Base-by-base conservation (phyloP, 2,113 vertebrate genomes). In the Malaclemys terrapin region DNA sequence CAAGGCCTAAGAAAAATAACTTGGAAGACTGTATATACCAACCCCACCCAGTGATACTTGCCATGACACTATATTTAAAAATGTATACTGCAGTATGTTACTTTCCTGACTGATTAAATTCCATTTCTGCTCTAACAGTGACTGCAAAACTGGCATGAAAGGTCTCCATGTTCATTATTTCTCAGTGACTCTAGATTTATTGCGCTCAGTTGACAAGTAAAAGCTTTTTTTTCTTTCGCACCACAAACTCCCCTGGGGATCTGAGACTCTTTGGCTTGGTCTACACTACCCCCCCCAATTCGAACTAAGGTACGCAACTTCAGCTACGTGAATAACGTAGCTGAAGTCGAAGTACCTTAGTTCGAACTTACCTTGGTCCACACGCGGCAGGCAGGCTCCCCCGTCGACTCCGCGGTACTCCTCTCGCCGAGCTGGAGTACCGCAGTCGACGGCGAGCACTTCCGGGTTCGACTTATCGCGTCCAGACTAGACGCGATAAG, bases 1-100 rank as follows among this genome's bases (percentile, higher is more conserved):
- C n/a, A 96, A 47, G 82, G 7, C 29, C 82, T 83, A 69, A 83
- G 91, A 94, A 89, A 81, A 65, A 69, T 78, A 97, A 94, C 85
- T 94, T 95, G 72, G 72, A 76, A 47, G 75, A 78, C 92, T 96
- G 93, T 96, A 72, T 19, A 93, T 95, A 80, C 97, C 92, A 95
- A 86, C 97, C 95, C 96, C 96, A 96, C 87, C 95, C 96, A 94
- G 95, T 96, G 96, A 96, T 92, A 96, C 94, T 86, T 95, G 84
- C 86, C 75, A 93, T 92, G 94, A 92, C 86, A 92, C 79, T 90
- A 89, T 88, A 69, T 87, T 88, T 82, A n/a, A 93, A 47, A 89
- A 84, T 45, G 35, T 88, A 84, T 12, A 1, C 89, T 90, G 52
- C 42, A 89, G 82, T 7, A 59, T 94, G 80, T 27, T 59, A 89